Evolutionary conservation across 2,113 vertebrate species (phyloP).

Genomic region (Cercopithecus mona): DNA sequence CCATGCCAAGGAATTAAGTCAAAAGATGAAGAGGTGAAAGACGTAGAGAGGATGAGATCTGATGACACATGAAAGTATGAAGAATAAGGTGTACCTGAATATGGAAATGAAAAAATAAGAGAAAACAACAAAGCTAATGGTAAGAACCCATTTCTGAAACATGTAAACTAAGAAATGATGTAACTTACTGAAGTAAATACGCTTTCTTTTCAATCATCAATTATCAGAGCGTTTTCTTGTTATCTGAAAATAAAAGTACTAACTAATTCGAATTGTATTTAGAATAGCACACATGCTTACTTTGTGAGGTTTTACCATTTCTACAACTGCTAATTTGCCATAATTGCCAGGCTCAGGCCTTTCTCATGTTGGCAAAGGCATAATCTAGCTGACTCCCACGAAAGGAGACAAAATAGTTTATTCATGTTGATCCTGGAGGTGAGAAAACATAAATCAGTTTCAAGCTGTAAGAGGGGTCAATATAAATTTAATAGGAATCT

Average conservation of each 20-base stretch:
- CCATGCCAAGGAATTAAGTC: not conserved
- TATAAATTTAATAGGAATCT: not conserved
- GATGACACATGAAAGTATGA: not conserved
- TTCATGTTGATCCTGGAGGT: conserved; percentile 4
- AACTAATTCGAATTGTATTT: not conserved
- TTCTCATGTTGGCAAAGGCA: conserved; percentile 28
- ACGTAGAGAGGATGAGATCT: not conserved
- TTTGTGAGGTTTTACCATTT: not conserved
- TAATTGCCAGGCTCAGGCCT: not conserved
- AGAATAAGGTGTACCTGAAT: not conserved
- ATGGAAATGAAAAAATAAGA: no score
- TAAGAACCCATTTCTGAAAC: not conserved
- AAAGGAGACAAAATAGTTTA: not conserved
- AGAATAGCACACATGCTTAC: not conserved
- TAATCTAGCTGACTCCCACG: not conserved
- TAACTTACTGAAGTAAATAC: not conserved
- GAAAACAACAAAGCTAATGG: not conserved
- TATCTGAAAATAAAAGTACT: not conserved
- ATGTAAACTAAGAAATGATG: not conserved
- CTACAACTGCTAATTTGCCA: not conserved
- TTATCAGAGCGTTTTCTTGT: not conserved
- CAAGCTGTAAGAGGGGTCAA: not conserved
- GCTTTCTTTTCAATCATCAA: not conserved
- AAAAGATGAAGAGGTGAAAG: not conserved
- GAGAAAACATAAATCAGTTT: not conserved